A percentile compares a stretch with the other conserved stretches of the same genome.
phyloP scores from a whole-genome alignment of 2,888 invertebrate species.

The Synergus japonicus region DNA sequence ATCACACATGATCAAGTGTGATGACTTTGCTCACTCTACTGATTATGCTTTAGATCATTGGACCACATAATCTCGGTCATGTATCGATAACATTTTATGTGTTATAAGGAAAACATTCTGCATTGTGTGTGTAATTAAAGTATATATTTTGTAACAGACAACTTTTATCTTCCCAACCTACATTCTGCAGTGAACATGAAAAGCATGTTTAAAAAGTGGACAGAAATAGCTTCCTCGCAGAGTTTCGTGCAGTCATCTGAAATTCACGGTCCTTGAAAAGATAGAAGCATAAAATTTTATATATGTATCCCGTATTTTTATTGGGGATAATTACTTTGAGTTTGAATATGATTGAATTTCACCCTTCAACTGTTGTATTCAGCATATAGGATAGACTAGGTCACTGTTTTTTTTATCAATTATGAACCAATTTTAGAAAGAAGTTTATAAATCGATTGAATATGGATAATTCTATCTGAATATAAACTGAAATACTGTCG shows the following conservation, averaged over 20 bases:
- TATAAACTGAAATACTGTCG: no score
- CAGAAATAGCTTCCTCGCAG: background rate
- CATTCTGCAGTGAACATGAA: background rate
- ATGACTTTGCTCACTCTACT: constrained; percentile 8
- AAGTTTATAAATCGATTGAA: no score
- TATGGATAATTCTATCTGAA: no score
- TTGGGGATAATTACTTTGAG: background rate
- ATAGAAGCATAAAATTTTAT: background rate
- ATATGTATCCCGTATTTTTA: background rate
- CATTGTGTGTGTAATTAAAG: background rate
- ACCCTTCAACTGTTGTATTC: background rate
- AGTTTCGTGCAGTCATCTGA: background rate
- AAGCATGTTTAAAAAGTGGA: no score
- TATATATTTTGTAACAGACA: background rate
- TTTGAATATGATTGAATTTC: background rate
- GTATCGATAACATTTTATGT: background rate
- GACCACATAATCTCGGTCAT: constrained; percentile 28
- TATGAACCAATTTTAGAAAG: no score
- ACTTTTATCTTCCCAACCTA: background rate
- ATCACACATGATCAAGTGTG: background rate
- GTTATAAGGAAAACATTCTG: background rate
- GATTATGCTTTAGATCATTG: constrained; percentile 36
- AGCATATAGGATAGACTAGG: background rate
- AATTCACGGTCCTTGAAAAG: background rate
- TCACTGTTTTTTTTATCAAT: background rate